Conservation (phyloP, 2,888 invertebrate species). For the Protodeltote pygarga region DNA sequence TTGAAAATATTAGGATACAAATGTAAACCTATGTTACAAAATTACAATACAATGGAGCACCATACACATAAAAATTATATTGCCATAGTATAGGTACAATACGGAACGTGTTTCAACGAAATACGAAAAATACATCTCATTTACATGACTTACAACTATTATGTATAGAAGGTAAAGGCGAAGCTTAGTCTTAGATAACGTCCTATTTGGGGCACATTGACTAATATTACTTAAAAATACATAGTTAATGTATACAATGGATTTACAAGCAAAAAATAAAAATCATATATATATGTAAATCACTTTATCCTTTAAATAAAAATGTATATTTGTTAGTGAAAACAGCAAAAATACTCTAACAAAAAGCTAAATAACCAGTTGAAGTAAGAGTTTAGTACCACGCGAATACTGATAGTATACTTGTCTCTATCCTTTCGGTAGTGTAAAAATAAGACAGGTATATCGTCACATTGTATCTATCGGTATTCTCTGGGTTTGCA, state of each 20-base stretch:
- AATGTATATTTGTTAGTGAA: too few species aligned
- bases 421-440: too few species aligned
- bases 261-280: slow-evolving; percentile 4
- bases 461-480: too few species aligned
- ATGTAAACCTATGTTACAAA: slow-evolving; percentile 78
- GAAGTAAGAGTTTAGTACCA: too few species aligned
- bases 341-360: too few species aligned
- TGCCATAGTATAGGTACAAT: slow-evolving; percentile 66
- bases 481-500: too few species aligned
- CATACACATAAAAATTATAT: slow-evolving; percentile 79
- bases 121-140: slow-evolving; percentile 68
- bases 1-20: slow-evolving; percentile 81
- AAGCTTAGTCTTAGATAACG: slow-evolving; percentile 70
- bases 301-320: background rate
- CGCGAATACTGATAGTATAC: too few species aligned
- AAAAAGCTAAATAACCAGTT: too few species aligned
- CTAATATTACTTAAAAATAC: slow-evolving; percentile 36
- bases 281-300: background rate
- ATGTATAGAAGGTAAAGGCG: slow-evolving; percentile 75
- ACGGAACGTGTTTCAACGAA: slow-evolving; percentile 54
- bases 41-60: slow-evolving; percentile 76
- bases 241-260: slow-evolving; percentile 20
- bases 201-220: slow-evolving; percentile 61
- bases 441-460: too few species aligned
- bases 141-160: slow-evolving; percentile 59